Percentiles rank a stretch among this genome's conserved stretches.
Evolutionary conservation across 1,140 invertebrate species (phyloP).

Genomic region (Micrasema longulum): DNA sequence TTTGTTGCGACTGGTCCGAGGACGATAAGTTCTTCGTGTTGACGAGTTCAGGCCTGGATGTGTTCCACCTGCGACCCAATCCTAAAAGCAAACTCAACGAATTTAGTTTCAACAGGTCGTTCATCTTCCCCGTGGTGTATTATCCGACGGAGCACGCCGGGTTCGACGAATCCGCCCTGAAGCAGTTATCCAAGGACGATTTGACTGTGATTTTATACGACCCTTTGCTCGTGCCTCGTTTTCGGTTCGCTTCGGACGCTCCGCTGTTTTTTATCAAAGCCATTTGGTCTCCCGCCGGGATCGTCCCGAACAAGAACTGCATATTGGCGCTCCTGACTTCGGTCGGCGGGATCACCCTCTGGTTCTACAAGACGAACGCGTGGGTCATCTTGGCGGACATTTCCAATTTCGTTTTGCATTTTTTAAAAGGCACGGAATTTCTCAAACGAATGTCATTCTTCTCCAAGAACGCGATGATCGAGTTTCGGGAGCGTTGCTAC

Average conservation of each 20-base stretch:
- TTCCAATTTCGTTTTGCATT: constrained; percentile 19
- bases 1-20: constrained; percentile 41
- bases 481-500: constrained; percentile 22
- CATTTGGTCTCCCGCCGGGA: constrained; percentile 21
- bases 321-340: constrained; percentile 27
- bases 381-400: constrained; percentile 32
- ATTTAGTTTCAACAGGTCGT: constrained; percentile 14
- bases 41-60: constrained; percentile 22
- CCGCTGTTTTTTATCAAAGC: constrained; percentile 20
- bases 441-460: not conserved
- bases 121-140: constrained; percentile 32
- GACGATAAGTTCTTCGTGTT: constrained; percentile 39
- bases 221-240: constrained; percentile 25
- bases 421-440: not conserved
- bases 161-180: not conserved
- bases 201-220: constrained; percentile 19
- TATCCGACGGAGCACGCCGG: constrained; percentile 38
- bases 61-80: constrained; percentile 37
- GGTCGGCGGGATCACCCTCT: constrained; percentile 30
- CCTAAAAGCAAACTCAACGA: constrained; percentile 26
- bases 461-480: not conserved
- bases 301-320: constrained; percentile 11
- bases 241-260: not conserved
- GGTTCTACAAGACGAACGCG: constrained; percentile 17
- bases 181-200: constrained; percentile 16